A percentile compares a stretch with the other conserved stretches of the same genome.
phyloP scores from a whole-genome alignment of 1,140 invertebrate species.

The Colletes gigas region DNA sequence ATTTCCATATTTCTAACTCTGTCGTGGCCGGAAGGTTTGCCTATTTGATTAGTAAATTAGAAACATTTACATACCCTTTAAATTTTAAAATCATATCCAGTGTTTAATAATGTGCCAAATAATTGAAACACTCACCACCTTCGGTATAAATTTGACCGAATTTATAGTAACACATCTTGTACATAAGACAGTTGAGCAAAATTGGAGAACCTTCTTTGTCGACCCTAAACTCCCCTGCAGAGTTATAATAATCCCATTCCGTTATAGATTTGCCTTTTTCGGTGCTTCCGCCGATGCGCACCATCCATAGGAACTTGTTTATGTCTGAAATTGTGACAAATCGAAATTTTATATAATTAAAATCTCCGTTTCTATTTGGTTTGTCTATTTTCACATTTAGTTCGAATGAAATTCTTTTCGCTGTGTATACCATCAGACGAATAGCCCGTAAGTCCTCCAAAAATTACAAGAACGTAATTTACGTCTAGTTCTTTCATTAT shows the following conservation, averaged over 20 bases:
- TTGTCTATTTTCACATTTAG: neutral
- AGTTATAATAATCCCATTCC: constrained; percentile 97
- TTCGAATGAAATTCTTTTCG: neutral
- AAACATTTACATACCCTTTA: neutral
- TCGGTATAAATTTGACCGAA: constrained; percentile 98
- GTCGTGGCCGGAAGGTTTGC: constrained; percentile 94
- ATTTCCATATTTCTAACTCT: constrained; percentile 95
- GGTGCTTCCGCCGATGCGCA: constrained; percentile 97
- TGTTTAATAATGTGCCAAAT: neutral
- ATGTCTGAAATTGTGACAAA: constrained; percentile 86
- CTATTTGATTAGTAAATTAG: constrained; percentile 71
- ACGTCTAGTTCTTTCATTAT: constrained; percentile 99
- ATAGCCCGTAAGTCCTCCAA: constrained; percentile 98
- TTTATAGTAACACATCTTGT: constrained; percentile 97
- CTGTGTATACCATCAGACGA: constrained; percentile 93
- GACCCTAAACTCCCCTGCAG: constrained; percentile 95
- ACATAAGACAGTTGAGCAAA: constrained; percentile 96
- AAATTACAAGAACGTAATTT: constrained; percentile 98
- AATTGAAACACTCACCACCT: constrained; percentile 85
- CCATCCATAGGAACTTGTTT: constrained; percentile 99
- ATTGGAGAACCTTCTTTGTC: constrained; percentile 94
- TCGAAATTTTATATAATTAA: constrained; percentile 3
- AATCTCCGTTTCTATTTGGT: neutral
- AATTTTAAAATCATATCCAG: neutral
- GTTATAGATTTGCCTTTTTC: constrained; percentile 96